Percentiles rank a stretch among this genome's conserved stretches.
These are phyloP conservation scores for Muntiacus reevesi DNA, from an alignment of 2,113 vertebrate genomes.

Conservation along the genomic window DNA sequence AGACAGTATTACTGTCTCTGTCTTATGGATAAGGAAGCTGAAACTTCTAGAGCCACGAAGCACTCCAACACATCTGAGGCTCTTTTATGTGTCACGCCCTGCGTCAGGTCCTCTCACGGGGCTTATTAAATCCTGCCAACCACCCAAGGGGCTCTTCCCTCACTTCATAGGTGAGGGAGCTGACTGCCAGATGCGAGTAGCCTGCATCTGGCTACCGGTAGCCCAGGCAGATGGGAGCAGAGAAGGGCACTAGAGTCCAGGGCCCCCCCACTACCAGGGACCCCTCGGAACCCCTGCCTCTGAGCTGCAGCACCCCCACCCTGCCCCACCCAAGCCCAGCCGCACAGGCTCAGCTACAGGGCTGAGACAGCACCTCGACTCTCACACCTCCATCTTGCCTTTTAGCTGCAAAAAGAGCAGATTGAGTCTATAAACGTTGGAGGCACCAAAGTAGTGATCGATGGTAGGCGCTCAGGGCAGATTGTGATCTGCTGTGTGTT, in stretches of 20 bases:
- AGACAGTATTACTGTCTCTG: background rate
- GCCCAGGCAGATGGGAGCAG: background rate
- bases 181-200: background rate
- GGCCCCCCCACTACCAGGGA: accelerated
- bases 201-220: too few species aligned
- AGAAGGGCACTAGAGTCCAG: background rate
- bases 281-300: background rate
- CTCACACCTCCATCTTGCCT: constrained; percentile 52
- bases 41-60: background rate
- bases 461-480: constrained; percentile 81
- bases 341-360: background rate
- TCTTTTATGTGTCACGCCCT: background rate
- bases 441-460: constrained; percentile 91
- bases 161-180: background rate
- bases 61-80: background rate
- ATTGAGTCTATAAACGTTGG: constrained; percentile 93
- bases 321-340: background rate
- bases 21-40: background rate
- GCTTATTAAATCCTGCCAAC: background rate
- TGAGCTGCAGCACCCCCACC: accelerated
- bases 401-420: constrained; percentile 88
- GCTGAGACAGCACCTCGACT: background rate
- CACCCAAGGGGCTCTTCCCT: background rate
- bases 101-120: accelerated
- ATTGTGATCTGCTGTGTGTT: background rate